These are phyloP conservation scores for Corydoras maculifer DNA, from an alignment of 2,113 vertebrate species.

Conservation along the genomic window DNA sequence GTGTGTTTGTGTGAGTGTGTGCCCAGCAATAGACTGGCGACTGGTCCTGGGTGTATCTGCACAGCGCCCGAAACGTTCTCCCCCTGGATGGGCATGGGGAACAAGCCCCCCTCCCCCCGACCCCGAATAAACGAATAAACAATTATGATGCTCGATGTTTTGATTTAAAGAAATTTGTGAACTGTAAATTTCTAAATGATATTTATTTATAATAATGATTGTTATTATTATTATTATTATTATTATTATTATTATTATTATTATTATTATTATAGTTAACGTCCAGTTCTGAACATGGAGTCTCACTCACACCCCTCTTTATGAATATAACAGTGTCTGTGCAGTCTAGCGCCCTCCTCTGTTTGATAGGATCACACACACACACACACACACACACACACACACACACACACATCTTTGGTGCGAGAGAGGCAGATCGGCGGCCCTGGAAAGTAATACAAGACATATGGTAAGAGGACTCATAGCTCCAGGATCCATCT, in stretches of 20 bases:
- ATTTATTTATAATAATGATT: no score
- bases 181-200: no score
- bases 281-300: background rate
- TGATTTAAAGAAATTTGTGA: no score
- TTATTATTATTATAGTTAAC: background rate
- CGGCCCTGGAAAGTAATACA: slow-evolving; percentile 55
- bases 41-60: no score
- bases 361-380: slow-evolving; percentile 32
- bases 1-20: no score
- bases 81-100: no score
- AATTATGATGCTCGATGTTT: no score
- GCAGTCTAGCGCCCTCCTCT: slow-evolving; percentile 52
- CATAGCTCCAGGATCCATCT: slow-evolving; percentile 67
- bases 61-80: no score
- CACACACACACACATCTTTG: slow-evolving; percentile 25
- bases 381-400: background rate
- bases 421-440: slow-evolving; percentile 32
- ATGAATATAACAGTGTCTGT: background rate
- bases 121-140: no score
- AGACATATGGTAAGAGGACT: slow-evolving; percentile 66
- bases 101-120: no score
- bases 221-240: background rate
- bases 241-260: background rate
- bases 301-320: slow-evolving; percentile 1
- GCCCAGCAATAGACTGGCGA: no score